Evolutionary conservation across 2,888 invertebrate genomes (phyloP).

Genomic region (Chaitophorus viminalis): DNA sequence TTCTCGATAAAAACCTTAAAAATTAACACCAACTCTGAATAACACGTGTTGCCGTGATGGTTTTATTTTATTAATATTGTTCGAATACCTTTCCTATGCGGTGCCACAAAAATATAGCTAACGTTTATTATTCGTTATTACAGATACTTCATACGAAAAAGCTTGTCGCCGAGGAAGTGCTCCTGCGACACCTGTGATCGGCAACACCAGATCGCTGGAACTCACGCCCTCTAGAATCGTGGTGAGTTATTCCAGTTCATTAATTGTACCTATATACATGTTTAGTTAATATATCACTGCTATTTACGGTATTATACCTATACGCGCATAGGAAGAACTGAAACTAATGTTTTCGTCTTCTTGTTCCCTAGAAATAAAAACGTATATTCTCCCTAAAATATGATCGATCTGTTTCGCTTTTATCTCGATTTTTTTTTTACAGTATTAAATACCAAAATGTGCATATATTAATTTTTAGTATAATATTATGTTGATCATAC

Average conservation of each 20-base stretch:
- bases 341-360: no score
- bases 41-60: neutral
- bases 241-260: conserved; percentile 68
- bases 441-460: no score
- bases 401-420: no score
- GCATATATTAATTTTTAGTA: no score
- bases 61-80: neutral
- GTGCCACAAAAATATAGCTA: neutral
- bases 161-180: conserved; percentile 86
- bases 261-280: conserved; percentile 62
- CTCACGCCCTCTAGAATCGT: conserved; percentile 84
- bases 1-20: neutral
- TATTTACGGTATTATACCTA: no score
- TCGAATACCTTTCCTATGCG: neutral
- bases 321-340: neutral
- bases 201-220: conserved; percentile 72
- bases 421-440: no score
- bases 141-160: conserved; percentile 92
- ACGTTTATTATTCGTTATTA: conserved; percentile 66
- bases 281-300: neutral
- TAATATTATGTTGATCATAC: no score
- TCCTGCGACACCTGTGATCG: conserved; percentile 84
- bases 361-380: no score
- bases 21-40: neutral
- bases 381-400: no score